Evolutionary conservation across 2,113 vertebrate genomes (phyloP).

Genomic region (Pterocles orientalis): DNA sequence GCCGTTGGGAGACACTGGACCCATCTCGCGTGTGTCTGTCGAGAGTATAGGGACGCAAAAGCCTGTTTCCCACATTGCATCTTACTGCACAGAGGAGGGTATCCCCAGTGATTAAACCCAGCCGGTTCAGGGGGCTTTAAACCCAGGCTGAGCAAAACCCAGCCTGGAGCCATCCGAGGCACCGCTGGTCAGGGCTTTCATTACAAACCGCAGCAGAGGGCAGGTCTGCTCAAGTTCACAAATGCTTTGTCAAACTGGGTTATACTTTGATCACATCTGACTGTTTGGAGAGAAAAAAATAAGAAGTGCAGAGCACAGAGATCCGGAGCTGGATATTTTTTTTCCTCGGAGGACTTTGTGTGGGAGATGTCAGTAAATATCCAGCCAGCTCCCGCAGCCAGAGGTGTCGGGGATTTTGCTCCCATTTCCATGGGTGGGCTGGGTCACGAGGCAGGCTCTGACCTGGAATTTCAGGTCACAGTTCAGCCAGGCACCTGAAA

Average conservation of each 20-base stretch:
- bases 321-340: background rate
- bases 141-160: background rate
- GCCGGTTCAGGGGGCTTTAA: background rate
- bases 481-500: background rate
- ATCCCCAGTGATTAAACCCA: background rate
- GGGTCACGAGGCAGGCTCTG: background rate
- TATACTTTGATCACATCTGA: background rate
- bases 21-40: background rate
- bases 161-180: background rate
- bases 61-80: background rate
- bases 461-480: background rate
- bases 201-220: background rate
- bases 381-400: background rate
- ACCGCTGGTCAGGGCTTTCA: background rate
- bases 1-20: background rate
- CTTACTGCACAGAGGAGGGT: fast-evolving
- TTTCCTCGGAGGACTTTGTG: background rate
- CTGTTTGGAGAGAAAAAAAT: background rate
- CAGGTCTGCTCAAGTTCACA: background rate
- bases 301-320: background rate
- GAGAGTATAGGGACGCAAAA: fast-evolving
- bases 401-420: background rate
- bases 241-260: background rate
- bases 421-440: background rate
- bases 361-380: background rate